A percentile compares a stretch with the other conserved stretches of the same genome.
Evolutionary conservation across 2,888 invertebrate species (phyloP).

Genomic region (Apotomis capreana): DNA sequence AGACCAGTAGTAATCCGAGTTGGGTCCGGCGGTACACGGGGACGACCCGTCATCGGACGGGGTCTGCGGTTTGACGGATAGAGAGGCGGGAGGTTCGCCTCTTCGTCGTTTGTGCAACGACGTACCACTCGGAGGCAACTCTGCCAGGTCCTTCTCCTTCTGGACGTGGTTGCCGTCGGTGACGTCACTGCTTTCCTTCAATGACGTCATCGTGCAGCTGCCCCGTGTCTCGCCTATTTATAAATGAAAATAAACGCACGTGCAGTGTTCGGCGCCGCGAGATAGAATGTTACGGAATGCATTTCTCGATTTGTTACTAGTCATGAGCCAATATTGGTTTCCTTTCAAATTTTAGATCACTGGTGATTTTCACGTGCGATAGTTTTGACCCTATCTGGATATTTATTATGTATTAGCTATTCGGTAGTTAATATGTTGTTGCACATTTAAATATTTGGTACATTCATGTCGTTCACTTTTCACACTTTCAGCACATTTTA

Average conservation of each 20-base stretch:
- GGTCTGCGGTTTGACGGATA: conserved; percentile 72
- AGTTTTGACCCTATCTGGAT: neutral
- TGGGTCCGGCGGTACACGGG: conserved; percentile 70
- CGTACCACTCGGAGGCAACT: conserved; percentile 72
- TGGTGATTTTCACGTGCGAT: neutral
- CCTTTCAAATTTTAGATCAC: neutral
- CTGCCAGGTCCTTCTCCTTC: conserved; percentile 60
- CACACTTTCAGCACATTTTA: neutral
- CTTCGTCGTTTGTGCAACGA: conserved; percentile 75
- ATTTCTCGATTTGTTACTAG: conserved; percentile 50
- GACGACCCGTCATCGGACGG: conserved; percentile 77
- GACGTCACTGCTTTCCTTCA: conserved; percentile 68
- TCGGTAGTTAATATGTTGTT: neutral
- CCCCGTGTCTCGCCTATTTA: conserved; percentile 68
- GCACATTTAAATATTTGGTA: conserved; percentile 3
- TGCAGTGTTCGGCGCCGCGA: conserved; percentile 58
- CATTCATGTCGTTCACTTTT: neutral
- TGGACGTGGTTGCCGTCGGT: conserved; percentile 51
- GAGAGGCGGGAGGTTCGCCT: conserved; percentile 72
- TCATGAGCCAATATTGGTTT: conserved; percentile 10
- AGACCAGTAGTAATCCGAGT: conserved; percentile 68
- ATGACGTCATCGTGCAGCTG: conserved; percentile 69
- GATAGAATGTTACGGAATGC: conserved; percentile 71
- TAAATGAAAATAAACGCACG: conserved; percentile 78
- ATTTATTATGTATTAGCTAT: neutral